Percentiles rank a stretch among this genome's conserved stretches.
phyloP scores from a whole-genome alignment of 2,888 invertebrate species.

The Agonopterix arenella region DNA sequence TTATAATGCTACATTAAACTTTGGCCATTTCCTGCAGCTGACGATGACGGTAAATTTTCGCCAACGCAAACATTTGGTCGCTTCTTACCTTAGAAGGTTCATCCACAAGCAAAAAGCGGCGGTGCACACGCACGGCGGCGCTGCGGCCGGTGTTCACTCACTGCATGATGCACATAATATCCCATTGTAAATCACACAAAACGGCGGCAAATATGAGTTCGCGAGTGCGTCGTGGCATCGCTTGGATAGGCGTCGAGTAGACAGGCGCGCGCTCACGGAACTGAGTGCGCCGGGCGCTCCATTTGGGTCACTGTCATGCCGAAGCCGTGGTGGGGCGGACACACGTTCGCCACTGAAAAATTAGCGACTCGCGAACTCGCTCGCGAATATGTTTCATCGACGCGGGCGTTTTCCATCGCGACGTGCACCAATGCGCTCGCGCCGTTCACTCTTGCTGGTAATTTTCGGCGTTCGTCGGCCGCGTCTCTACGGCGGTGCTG shows the following conservation, averaged over 20 bases:
- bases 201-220: slow-evolving; percentile 40
- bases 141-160: slow-evolving; percentile 41
- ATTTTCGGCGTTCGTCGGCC: slow-evolving; percentile 31
- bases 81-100: slow-evolving; percentile 47
- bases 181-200: slow-evolving; percentile 59
- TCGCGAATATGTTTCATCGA: slow-evolving; percentile 66
- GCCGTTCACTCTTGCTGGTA: slow-evolving; percentile 33
- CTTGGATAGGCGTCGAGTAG: slow-evolving; percentile 30
- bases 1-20: slow-evolving; percentile 20
- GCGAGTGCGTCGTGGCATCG: slow-evolving; percentile 22
- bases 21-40: slow-evolving; percentile 16
- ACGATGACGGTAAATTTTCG: slow-evolving; percentile 16
- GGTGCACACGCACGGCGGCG: slow-evolving; percentile 23
- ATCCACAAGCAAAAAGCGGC: slow-evolving; percentile 34
- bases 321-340: slow-evolving; percentile 67
- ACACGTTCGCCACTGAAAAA: slow-evolving; percentile 67
- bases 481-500: background rate
- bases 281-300: slow-evolving; percentile 59
- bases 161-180: slow-evolving; percentile 62
- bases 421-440: slow-evolving; percentile 51
- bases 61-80: slow-evolving; percentile 27
- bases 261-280: slow-evolving; percentile 65
- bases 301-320: slow-evolving; percentile 74
- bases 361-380: slow-evolving; percentile 66
- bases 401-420: slow-evolving; percentile 59